Base-by-base conservation (phyloP, 2,797 vertebrate species). In the Sebastes minor region DNA sequence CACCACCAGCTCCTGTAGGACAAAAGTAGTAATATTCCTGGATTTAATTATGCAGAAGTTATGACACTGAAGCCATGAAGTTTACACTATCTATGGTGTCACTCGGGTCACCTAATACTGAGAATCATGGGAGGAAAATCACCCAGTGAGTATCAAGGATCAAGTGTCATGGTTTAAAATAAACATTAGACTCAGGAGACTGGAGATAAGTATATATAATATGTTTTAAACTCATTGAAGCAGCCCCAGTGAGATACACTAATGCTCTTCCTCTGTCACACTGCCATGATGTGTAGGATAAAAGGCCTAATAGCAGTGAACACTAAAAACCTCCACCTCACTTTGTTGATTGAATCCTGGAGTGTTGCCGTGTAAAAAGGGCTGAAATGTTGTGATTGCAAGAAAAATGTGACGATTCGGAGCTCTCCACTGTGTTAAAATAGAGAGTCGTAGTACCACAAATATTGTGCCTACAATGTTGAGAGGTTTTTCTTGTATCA, bases 231-330 rank as follows among this genome's bases (percentile, higher is more conserved):
- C 49, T 46, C 8, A 57, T 25, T 33, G 22, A 38, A 25, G 18
- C 33, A 22, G 46, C 13, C 28, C 32, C 6, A 3, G 27, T 69
- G 46, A 70, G 49, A 76, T 33, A 67, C 20, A 25, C 16, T 57
- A 60, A 62, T 27, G 18, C 61, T 59, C 49, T 59, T 71, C 33
- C 71, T 78, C 53, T 74, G 38, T 63, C 56, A 77, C 46, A n/a
- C 38, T 16, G 38, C 38, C 60, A 53, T 70, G 38, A 53, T 78
- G 71, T 64, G 30, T 65, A 74, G 42, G 22, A 10, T 35, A 65
- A 68, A 78, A 61, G 56, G 23, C 28, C 22, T 60, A 28, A 38
- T 8, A 46, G 42, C n/a, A 81, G 65, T 71, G 61, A 23, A 63
- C 6, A 63, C 61, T 23, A 55, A 80, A 63, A 69, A 38, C 4